Percentiles rank a stretch among this genome's conserved stretches.
Evolutionary conservation across 2,113 vertebrate species (phyloP).

Genomic region (Tursiops truncatus): DNA sequence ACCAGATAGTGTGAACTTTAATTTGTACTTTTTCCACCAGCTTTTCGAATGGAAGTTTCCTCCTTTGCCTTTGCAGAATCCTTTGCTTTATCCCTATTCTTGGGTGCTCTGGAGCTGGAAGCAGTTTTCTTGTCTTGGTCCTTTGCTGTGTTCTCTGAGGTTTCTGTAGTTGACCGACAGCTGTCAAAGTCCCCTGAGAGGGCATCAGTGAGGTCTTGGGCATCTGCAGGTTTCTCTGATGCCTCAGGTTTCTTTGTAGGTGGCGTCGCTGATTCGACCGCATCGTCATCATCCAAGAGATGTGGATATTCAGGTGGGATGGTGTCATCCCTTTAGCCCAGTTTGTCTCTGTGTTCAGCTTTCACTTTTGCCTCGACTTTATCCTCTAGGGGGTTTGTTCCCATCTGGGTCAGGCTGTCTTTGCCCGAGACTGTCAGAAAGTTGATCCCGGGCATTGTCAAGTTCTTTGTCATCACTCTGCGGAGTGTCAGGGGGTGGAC

Average conservation of each 20-base stretch:
- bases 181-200: conserved; percentile 81
- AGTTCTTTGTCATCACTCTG: conserved; percentile 76
- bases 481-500: background rate
- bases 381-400: conserved; percentile 84
- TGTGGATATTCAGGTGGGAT: too few relatives aligned
- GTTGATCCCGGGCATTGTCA: conserved; percentile 82
- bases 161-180: conserved; percentile 68
- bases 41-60: conserved; percentile 78
- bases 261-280: conserved; percentile 78
- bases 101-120: conserved; percentile 64
- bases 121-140: conserved; percentile 78
- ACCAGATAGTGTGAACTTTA: conserved; percentile 77
- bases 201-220: conserved; percentile 77
- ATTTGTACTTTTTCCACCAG: conserved; percentile 80
- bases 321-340: too few relatives aligned
- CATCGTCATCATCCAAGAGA: background rate
- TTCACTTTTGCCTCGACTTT: conserved; percentile 82
- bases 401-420: conserved; percentile 84
- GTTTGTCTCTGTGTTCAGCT: background rate
- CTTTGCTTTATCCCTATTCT: conserved; percentile 77
- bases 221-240: conserved; percentile 75
- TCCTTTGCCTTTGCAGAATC: conserved; percentile 81
- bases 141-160: conserved; percentile 75
- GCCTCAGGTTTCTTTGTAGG: conserved; percentile 53
- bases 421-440: conserved; percentile 83